Evolutionary conservation across 2,113 vertebrate species (phyloP), one percentile per base, ranked within the genome.

Genomic region (Aspidoscelis tigris): DNA sequence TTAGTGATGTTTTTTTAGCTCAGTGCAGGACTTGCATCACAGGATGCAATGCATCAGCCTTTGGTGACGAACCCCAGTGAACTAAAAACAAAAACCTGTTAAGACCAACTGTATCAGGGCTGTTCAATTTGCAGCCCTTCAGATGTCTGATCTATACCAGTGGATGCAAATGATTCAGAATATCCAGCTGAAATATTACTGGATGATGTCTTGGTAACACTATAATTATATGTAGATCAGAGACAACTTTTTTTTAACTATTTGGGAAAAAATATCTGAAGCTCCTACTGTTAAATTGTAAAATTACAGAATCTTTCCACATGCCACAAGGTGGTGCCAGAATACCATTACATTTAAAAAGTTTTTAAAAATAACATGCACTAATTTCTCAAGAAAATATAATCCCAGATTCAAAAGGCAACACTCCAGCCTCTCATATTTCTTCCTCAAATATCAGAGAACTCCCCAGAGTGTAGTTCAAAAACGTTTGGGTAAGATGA

Each of bases 251-350:
- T 33, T 47, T 68, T 78, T 65, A 3, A 18, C 44, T 20, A 53
- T 9, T 20, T 55, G 7, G 12, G 33, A 14, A 70, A 53, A 24
- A 79, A 68, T 18, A 24, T 69, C 11, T 50, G 8, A 26, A 80
- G 20, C 43, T 20, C 47, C 65, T 80, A 4, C 16, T 44, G 5
- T 9, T 84, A 21, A 74, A 68, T 69, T 10, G 12, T 11, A 50
- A 14, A 4, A 78, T 24, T 4, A 3, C 53, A 55, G 70, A 87
- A 72, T 33, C 39, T 24, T 4, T 81, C 55, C 33, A 18, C 24
- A 43, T 33, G 71, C 93, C 95, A 96, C 95, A 93, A 94, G 94
- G 83, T 95, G 95, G 96, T 75, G 91, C 94, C 95, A 73, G 64
- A 90, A 86, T 47, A 50, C 87, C 64, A 75, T 0, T 72, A 65